phyloP scores from a whole-genome alignment of 2,113 vertebrate genomes.

The Heloderma charlesbogerti region DNA sequence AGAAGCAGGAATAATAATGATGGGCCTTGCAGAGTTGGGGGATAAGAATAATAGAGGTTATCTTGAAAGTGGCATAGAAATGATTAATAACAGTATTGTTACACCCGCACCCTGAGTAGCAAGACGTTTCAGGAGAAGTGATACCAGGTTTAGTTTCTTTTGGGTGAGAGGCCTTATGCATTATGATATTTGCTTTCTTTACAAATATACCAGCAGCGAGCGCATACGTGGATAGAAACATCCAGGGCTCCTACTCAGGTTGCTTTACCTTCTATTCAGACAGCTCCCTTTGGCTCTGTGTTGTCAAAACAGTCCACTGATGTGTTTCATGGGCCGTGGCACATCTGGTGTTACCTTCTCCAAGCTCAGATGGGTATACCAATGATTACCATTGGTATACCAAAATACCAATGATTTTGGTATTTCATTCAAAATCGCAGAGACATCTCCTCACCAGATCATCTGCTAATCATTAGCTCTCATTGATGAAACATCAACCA shows the following conservation, averaged over 20 bases:
- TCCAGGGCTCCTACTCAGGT: neutral
- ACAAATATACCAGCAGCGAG: too few species aligned
- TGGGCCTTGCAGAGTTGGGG: neutral
- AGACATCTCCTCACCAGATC: neutral
- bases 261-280: too few species aligned
- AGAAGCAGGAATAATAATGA: neutral
- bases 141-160: too few species aligned
- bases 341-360: neutral
- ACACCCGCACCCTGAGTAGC: too few species aligned
- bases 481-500: neutral
- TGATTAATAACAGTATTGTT: neutral
- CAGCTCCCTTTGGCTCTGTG: neutral
- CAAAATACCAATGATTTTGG: too few species aligned
- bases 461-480: neutral
- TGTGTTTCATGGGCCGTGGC: too few species aligned
- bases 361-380: neutral
- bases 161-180: too few species aligned
- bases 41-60: neutral
- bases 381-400: too few species aligned
- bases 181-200: too few species aligned
- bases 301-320: neutral
- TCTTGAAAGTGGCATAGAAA: neutral
- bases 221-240: too few species aligned
- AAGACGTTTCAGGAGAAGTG: too few species aligned
- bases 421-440: neutral